Conservation (phyloP, 2,888 invertebrate genomes). For the Tupiocoris notatus region DNA sequence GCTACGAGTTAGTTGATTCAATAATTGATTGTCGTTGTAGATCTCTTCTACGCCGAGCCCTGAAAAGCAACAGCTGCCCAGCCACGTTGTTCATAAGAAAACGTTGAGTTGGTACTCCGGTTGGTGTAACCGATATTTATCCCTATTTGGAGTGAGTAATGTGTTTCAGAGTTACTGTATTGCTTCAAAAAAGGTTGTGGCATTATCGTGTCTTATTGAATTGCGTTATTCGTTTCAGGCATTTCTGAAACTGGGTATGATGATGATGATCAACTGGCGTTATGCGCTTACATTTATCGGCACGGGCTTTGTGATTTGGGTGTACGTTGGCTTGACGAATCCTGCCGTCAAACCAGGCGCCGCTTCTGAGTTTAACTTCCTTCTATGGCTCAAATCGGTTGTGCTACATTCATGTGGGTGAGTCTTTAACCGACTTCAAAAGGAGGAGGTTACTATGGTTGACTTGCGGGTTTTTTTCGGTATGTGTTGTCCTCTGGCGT, state of each 20-base stretch:
- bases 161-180: too few species aligned
- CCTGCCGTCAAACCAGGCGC: slow-evolving; percentile 93
- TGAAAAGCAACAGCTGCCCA: slow-evolving; percentile 42
- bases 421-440: too few species aligned
- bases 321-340: slow-evolving; percentile 92
- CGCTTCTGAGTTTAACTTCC: slow-evolving; percentile 77
- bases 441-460: too few species aligned
- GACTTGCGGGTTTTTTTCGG: too few species aligned
- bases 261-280: slow-evolving; percentile 91
- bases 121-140: slow-evolving; percentile 92
- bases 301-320: slow-evolving; percentile 81
- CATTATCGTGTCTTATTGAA: too few species aligned
- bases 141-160: slow-evolving; percentile 77
- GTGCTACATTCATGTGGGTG: slow-evolving; percentile 76
- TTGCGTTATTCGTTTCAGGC: slow-evolving; percentile 63
- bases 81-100: slow-evolving; percentile 69
- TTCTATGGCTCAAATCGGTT: slow-evolving; percentile 72
- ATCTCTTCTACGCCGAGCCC: slow-evolving; percentile 39
- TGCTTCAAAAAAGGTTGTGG: too few species aligned
- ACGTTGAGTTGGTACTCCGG: slow-evolving; percentile 93
- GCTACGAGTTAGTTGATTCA: not conserved
- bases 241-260: slow-evolving; percentile 79
- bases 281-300: slow-evolving; percentile 83
- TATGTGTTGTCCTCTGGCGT: too few species aligned
- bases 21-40: slow-evolving; percentile 15